Conservation (phyloP, 2,888 invertebrate species). For the Panopea generosa region DNA sequence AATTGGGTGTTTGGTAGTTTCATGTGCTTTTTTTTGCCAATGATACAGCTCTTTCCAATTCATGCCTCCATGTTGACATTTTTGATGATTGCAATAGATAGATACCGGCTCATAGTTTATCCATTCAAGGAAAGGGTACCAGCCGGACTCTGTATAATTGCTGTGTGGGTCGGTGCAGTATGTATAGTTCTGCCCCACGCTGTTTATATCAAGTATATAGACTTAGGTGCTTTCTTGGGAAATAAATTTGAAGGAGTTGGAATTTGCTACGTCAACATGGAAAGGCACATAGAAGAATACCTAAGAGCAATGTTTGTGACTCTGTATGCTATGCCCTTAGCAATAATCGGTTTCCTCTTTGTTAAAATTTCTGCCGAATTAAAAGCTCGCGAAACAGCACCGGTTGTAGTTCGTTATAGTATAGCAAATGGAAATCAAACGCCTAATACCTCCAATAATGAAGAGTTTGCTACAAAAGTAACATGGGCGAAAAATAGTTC, state of each 20-base stretch:
- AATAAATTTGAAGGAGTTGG: slow-evolving; percentile 77
- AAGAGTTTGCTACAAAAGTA: slow-evolving; percentile 36
- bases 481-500: slow-evolving; percentile 32
- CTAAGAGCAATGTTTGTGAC: slow-evolving; percentile 83
- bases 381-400: slow-evolving; percentile 72
- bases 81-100: slow-evolving; percentile 89
- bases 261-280: slow-evolving; percentile 80
- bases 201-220: slow-evolving; percentile 90
- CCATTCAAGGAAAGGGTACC: slow-evolving; percentile 89
- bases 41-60: slow-evolving; percentile 91
- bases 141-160: slow-evolving; percentile 89
- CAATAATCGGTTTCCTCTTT: slow-evolving; percentile 89
- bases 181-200: slow-evolving; percentile 91
- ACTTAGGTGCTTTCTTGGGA: slow-evolving; percentile 88
- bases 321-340: slow-evolving; percentile 87
- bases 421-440: slow-evolving; percentile 22
- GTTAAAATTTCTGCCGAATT: slow-evolving; percentile 89
- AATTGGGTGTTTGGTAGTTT: slow-evolving; percentile 92
- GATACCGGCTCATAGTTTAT: slow-evolving; percentile 89
- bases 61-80: slow-evolving; percentile 91
- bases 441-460: slow-evolving; percentile 6
- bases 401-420: slow-evolving; percentile 73
- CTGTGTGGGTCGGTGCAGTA: slow-evolving; percentile 90
- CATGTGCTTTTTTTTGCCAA: slow-evolving; percentile 90
- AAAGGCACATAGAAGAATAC: slow-evolving; percentile 81